Percentiles rank a stretch among this genome's conserved stretches.
phyloP scores from a whole-genome alignment of 2,113 vertebrate genomes.

The Rynchops niger region DNA sequence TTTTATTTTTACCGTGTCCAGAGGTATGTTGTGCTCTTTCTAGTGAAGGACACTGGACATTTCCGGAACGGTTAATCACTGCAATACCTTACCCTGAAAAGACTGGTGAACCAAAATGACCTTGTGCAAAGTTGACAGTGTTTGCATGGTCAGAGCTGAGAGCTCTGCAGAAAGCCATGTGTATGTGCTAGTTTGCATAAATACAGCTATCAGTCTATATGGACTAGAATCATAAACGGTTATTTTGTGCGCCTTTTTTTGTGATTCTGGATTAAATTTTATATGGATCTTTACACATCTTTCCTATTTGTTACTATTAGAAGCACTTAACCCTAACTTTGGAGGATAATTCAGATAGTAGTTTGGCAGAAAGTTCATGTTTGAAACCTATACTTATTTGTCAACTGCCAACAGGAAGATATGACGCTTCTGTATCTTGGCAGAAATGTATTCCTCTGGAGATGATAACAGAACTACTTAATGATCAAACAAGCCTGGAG shows the following conservation, averaged over 20 bases:
- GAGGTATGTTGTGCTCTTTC: neutral
- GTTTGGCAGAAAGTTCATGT: neutral
- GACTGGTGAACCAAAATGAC: neutral
- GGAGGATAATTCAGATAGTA: neutral
- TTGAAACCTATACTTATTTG: neutral
- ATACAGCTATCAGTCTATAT: neutral
- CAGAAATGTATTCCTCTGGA: neutral
- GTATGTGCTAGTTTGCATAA: neutral
- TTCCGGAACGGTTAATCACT: neutral
- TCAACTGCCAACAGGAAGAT: neutral
- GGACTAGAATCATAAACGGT: neutral
- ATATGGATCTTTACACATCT: neutral
- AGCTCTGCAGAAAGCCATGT: neutral
- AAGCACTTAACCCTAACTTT: neutral
- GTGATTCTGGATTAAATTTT: neutral
- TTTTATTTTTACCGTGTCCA: neutral
- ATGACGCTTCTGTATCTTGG: neutral
- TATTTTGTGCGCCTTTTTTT: neutral
- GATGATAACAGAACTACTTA: neutral
- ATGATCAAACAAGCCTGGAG: neutral
- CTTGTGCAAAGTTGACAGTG: neutral
- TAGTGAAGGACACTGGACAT: fast-evolving
- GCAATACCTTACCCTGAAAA: neutral
- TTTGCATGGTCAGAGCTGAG: neutral
- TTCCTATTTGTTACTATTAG: neutral